A percentile compares a stretch with the other conserved stretches of the same genome.
These are phyloP conservation scores for Heliconius eleuchia DNA, from an alignment of 1,140 invertebrate species.

Conservation along the genomic window DNA sequence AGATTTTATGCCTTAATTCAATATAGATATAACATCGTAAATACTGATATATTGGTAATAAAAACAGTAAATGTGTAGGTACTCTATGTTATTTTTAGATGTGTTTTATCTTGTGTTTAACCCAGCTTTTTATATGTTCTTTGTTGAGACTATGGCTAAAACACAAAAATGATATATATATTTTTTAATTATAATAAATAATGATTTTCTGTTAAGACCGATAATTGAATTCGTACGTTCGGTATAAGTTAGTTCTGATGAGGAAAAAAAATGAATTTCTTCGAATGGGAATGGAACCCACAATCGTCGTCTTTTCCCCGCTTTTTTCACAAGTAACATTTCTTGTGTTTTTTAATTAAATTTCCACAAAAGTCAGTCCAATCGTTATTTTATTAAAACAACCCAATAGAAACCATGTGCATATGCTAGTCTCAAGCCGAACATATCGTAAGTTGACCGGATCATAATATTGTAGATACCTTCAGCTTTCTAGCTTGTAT, in stretches of 20 bases:
- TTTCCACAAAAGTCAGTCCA: too few species aligned
- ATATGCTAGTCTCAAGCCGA: background rate
- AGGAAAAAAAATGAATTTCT: too few species aligned
- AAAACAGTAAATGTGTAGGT: background rate
- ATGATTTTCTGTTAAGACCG: background rate
- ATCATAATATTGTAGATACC: constrained; percentile 39
- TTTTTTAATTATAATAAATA: too few species aligned
- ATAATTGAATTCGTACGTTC: too few species aligned
- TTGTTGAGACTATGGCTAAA: background rate
- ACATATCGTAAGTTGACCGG: constrained; percentile 23
- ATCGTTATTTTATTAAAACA: too few species aligned
- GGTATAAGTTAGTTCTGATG: too few species aligned
- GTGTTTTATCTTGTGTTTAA: background rate
- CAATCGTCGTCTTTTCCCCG: too few species aligned
- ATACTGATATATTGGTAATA: constrained; percentile 11
- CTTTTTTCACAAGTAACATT: too few species aligned
- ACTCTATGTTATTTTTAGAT: background rate
- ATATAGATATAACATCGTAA: constrained; percentile 13
- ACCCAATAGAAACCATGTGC: background rate
- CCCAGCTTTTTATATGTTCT: background rate
- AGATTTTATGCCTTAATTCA: constrained; percentile 11
- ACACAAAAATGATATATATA: background rate
- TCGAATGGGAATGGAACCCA: too few species aligned
- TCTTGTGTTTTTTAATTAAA: too few species aligned
- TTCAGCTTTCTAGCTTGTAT: constrained; percentile 42